Evolutionary conservation across 2,797 vertebrate species (phyloP).

Genomic region (Zenarchopterus dispar): DNA sequence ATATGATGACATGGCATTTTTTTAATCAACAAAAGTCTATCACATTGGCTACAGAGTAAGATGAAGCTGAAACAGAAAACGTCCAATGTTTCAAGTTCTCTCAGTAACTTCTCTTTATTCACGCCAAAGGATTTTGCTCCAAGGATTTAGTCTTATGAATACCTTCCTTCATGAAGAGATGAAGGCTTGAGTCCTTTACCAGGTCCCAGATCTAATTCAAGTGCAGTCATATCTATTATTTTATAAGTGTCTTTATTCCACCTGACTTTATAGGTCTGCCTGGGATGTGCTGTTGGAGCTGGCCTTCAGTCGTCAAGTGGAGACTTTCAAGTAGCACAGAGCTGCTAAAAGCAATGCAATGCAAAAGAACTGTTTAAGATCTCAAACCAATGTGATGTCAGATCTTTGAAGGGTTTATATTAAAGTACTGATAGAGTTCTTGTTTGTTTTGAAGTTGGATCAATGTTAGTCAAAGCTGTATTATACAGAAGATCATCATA

Average conservation of each 20-base stretch:
- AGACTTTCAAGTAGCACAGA: constrained; percentile 20
- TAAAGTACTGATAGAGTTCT: constrained; percentile 13
- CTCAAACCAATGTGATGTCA: constrained; percentile 6
- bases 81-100: constrained; percentile 23
- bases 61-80: constrained; percentile 18
- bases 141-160: constrained; percentile 53
- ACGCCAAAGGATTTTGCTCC: constrained; percentile 39
- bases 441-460: constrained; percentile 23
- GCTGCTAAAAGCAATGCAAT: constrained; percentile 16
- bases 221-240: constrained; percentile 29
- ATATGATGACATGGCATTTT: not conserved
- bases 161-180: constrained; percentile 38
- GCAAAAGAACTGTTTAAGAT: constrained; percentile 12
- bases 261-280: constrained; percentile 32
- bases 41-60: not conserved
- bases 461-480: constrained; percentile 18
- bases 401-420: constrained; percentile 17
- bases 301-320: constrained; percentile 13
- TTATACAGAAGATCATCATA: not conserved
- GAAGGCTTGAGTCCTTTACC: constrained; percentile 44
- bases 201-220: constrained; percentile 44
- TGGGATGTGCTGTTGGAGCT: constrained; percentile 22
- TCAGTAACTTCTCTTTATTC: constrained; percentile 11
- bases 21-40: not conserved
- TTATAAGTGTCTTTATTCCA: constrained; percentile 36